Base-by-base conservation (phyloP, 2,888 invertebrate genomes). In the Ecliptopera silaceata region DNA sequence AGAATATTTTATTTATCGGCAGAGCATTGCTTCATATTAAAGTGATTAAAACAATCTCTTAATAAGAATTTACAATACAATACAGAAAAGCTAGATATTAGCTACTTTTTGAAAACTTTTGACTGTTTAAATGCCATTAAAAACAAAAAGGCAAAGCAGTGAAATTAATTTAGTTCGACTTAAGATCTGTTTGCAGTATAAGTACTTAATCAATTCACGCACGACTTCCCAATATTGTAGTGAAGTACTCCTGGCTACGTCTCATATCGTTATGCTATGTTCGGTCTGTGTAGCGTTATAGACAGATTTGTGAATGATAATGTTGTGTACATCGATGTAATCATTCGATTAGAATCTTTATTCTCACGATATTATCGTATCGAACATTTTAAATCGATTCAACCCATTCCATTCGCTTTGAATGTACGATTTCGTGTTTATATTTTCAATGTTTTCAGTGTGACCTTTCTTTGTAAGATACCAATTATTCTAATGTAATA, bases 271-370 rank as follows among this genome's bases (percentile, higher is more conserved):
- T 86, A 74, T 88, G 75, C 88, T 90, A 77, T 84, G 76, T 88
- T 88, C 71, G 75, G 80, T 89, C 89, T 77, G 83, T 90, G 90
- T 90, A 80, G 88, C 85, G 77, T 79, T 89, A 80, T 87, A 83
- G 75, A 80, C 66, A 79, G 71, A 77, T 77, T 67, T 82, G 84
- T 81, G 81, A 82, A 82, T 86, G 82, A 83, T 66, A 74, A 77
- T 79, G 84, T 81, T 88, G 81, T 80, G 74, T 66, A 41, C 12
- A 68, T 88, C 86, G 76, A 75, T 89, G 88, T 89, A 65, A 79
- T 85, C 88, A 88, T 83, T 79, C 73, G 66, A 81, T 71, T 74
- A 65, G 71, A 66, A 69, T 65, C 36, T 15, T 36, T 36, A 15
- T 36, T 36, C 65, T 69, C 64, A 65, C 66, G 54, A 71, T 26